Evolutionary conservation across 2,888 invertebrate species (phyloP), one percentile per base, ranked within the genome.

Genomic region (Drosophila atroscutellata): DNA sequence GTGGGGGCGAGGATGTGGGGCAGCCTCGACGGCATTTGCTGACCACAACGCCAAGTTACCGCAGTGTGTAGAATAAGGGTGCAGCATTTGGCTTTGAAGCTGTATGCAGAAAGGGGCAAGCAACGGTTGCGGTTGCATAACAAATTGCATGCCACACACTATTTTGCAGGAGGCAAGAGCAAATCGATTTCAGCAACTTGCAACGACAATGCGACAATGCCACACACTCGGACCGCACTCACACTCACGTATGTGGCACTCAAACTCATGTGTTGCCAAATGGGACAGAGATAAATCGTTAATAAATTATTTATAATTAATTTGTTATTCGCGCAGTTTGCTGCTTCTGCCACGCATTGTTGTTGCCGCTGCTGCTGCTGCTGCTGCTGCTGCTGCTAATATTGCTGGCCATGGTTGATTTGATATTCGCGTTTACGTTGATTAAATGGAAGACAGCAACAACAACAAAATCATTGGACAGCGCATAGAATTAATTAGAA

Each of bases 291-390:
- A 87, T 87, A 87, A 88, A 88, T 88, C 87, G 85, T 89, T 83
- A 89, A 90, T 90, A 88, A 90, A 87, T 90, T 90, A 90, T 88
- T 90, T 87, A 90, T 87, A 88, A 88, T 87, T 87, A 90, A 89
- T 88, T 88, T 82, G 87, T 85, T 81, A 85, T 88, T 83, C 68
- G 75, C 75, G 86, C 72, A 69, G 76, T 78, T 79, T 80, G 75
- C 45, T 62, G 61, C 60, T 51, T 15, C 49, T 78, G 80, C 69
- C 68, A 70, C 64, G 57, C 77, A 70, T 72, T 66, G 82, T 64
- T 65, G 57, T 13, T 65, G 61, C 24, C 67, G 47, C 20, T 60
- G 47, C 47, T 66, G 75, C 47, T 65, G 50, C 37, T n/a, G 63
- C 24, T 69, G 47, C 20, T 60, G 47, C 47, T 66, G 75, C 47